phyloP scores from a whole-genome alignment of 2,113 vertebrate species.

The Cisticola juncidis region DNA sequence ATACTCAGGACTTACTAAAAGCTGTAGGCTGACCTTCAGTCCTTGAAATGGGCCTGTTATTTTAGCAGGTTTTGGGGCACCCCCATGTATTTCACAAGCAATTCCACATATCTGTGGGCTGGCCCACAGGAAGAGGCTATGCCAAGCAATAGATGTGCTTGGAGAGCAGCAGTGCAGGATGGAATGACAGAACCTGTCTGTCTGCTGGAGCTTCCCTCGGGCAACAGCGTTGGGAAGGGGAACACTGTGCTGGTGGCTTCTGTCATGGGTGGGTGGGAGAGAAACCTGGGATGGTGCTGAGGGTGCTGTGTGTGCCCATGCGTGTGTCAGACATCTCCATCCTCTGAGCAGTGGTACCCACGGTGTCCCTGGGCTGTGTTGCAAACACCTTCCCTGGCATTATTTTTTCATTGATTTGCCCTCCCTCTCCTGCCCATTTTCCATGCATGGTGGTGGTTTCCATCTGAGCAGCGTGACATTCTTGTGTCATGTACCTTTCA shows the following conservation, averaged over 20 bases:
- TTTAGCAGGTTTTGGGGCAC: background rate
- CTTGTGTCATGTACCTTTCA: background rate
- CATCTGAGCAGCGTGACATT: background rate
- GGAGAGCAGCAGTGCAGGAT: background rate
- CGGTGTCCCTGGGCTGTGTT: background rate
- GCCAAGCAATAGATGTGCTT: background rate
- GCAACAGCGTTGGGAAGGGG: background rate
- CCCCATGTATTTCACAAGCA: background rate
- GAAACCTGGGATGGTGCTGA: background rate
- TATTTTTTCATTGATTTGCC: background rate
- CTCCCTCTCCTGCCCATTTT: slow-evolving; percentile 50
- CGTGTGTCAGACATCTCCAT: slow-evolving; percentile 59
- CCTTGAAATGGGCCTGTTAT: background rate
- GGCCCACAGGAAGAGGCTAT: background rate
- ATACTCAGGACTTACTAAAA: background rate
- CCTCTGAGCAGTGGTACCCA: background rate
- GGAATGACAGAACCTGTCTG: background rate
- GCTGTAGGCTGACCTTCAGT: background rate
- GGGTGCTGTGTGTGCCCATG: slow-evolving; percentile 32
- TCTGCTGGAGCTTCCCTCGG: background rate
- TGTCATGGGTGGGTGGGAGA: background rate
- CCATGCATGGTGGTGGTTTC: slow-evolving; percentile 62
- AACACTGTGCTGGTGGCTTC: background rate
- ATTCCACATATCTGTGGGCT: background rate
- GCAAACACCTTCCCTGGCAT: slow-evolving; percentile 38